Conservation (phyloP, 23 tunicate genomes). For the Styela clava region DNA sequence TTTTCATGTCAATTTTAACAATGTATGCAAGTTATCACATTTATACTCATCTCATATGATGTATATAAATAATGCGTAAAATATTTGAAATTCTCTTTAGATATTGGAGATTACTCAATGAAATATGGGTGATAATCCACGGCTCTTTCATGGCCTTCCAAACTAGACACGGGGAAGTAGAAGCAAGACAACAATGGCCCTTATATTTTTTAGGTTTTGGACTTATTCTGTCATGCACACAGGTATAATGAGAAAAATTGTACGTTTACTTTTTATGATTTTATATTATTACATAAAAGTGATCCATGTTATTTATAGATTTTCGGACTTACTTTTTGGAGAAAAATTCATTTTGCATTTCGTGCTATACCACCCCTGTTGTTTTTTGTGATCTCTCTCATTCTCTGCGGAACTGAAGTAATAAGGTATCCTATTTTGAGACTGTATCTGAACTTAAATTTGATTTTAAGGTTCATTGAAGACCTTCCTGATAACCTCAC, state of each 20-base stretch:
- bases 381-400: neutral
- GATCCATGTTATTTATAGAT: no score
- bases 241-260: no score
- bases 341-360: neutral
- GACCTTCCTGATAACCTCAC: no score
- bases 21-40: no score
- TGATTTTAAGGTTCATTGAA: no score
- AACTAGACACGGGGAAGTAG: neutral
- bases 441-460: no score
- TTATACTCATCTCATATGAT: no score
- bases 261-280: no score
- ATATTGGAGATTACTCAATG: neutral
- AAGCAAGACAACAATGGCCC: neutral
- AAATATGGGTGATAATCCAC: neutral
- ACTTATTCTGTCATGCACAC: neutral
- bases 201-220: neutral
- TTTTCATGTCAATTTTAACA: no score
- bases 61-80: no score
- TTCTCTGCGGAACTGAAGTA: neutral
- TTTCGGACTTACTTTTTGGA: neutral
- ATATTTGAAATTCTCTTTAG: no score
- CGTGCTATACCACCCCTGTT: neutral
- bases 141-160: neutral
- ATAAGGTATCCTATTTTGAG: neutral
- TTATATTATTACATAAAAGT: no score